Base-by-base conservation (phyloP, 2,888 invertebrate genomes). In the Andrena trimmerana region DNA sequence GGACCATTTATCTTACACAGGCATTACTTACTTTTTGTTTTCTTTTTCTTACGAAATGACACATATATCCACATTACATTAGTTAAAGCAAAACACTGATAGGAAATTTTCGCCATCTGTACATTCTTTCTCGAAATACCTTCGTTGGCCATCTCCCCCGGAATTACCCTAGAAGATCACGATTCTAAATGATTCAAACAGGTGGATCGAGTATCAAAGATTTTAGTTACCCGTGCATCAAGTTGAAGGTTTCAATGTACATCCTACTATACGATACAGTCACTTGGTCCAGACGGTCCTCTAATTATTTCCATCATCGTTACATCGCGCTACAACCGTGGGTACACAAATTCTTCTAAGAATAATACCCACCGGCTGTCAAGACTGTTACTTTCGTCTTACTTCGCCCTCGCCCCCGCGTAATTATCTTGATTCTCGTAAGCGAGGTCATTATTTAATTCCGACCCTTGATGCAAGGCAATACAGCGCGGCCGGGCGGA, bases 391-490 rank as follows among this genome's bases (percentile, higher is more conserved):
- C 66, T 82, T 85, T 82, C 88, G 81, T 77, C 79, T 84, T 87
- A 78, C 77, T 82, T 85, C 66, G 62, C 50, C 86, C 68, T 81
- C 79, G 87, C 78, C 77, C 83, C 77, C 83, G 70, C 79, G 79
- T 89, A 89, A 89, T 89, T 89, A 89, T 89, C 89, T 89, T 82
- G 89, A 89, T 89, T 89, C 88, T 86, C 79, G 82, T 86, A 72
- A 78, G 79, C 87, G 73, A 69, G 69, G 88, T 87, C 89, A 86
- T 89, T 89, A 89, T 89, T 89, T 89, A 89, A 89, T 89, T 89
- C 88, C 81, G 86, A 80, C 85, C 75, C 87, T 87, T 86, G 81
- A 86, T 89, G 75, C 86, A 79, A 78, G 86, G 81, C 89, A 82
- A 89, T 80, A 77, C 85, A 86, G 87, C 78, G 87, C 78, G 88